Percentiles rank a stretch among this genome's conserved stretches.
Evolutionary conservation across 2,113 vertebrate genomes (phyloP).

Genomic region (Sander lucioperca): DNA sequence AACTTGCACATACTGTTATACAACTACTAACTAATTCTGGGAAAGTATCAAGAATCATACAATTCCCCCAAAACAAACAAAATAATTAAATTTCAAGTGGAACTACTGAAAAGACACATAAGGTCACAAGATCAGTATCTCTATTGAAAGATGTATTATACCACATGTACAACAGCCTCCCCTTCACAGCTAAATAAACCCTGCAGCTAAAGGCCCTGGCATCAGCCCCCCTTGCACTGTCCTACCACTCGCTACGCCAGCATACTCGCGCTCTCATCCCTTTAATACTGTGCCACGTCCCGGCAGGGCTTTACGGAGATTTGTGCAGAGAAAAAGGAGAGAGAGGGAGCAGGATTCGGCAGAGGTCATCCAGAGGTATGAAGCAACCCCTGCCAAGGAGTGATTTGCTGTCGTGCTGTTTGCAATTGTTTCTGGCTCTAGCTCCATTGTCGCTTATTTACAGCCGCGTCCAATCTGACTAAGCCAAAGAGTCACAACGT

Average conservation of each 20-base stretch:
- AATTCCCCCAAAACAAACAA: background rate
- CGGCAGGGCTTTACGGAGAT: constrained; percentile 93
- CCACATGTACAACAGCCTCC: constrained; percentile 31
- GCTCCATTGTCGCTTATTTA: constrained; percentile 43
- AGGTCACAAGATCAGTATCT: constrained; percentile 30
- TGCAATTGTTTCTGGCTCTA: constrained; percentile 17
- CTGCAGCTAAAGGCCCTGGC: constrained; percentile 64
- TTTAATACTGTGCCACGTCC: constrained; percentile 83
- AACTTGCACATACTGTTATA: constrained; percentile 2
- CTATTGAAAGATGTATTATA: constrained; percentile 16
- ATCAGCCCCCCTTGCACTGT: constrained; percentile 50
- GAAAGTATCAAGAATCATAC: constrained; percentile 18
- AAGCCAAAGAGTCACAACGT: constrained; percentile 43
- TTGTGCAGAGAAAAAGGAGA: constrained; percentile 92
- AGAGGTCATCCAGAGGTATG: constrained; percentile 92
- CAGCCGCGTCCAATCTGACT: constrained; percentile 55
- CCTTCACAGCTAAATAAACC: constrained; percentile 53
- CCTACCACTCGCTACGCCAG: constrained; percentile 49
- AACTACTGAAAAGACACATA: background rate
- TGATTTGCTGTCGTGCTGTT: constrained; percentile 30
- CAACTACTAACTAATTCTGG: constrained; percentile 20
- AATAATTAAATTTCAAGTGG: background rate
- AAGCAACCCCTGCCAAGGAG: constrained; percentile 47
- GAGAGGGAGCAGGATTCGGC: constrained; percentile 90
- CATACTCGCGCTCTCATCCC: constrained; percentile 65